These are phyloP conservation scores for Calosoma granatense DNA, from an alignment of 1,140 invertebrate genomes.

Conservation along the genomic window DNA sequence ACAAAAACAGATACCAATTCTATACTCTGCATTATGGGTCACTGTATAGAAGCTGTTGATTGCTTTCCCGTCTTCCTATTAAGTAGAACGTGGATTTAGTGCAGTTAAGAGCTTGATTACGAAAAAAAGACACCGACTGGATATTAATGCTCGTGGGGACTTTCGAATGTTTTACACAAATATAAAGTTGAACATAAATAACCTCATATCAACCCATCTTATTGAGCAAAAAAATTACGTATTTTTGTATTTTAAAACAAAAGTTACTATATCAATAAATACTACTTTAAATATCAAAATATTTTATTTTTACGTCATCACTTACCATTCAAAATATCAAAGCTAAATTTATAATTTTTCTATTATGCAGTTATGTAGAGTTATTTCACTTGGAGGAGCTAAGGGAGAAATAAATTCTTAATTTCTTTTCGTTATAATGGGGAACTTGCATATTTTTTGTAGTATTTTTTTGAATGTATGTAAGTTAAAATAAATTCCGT, in stretches of 20 bases:
- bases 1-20: constrained; percentile 17
- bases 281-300: constrained; percentile 14
- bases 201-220: constrained; percentile 10
- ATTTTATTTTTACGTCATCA: constrained; percentile 7
- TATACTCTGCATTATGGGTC: constrained; percentile 18
- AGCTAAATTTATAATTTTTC: background rate
- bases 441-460: no score
- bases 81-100: constrained; percentile 18
- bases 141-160: constrained; percentile 16
- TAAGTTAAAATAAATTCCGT: no score
- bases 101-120: constrained; percentile 16
- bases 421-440: no score
- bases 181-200: constrained; percentile 12
- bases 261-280: constrained; percentile 13
- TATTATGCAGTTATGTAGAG: background rate
- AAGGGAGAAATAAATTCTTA: no score
- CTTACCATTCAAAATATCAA: background rate
- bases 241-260: constrained; percentile 14
- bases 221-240: constrained; percentile 11
- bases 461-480: no score
- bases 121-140: constrained; percentile 15
- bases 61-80: constrained; percentile 18
- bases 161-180: constrained; percentile 16
- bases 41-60: constrained; percentile 17
- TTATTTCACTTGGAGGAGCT: no score